Base-by-base conservation (phyloP, 2,113 vertebrate species). In the Callipepla squamata region DNA sequence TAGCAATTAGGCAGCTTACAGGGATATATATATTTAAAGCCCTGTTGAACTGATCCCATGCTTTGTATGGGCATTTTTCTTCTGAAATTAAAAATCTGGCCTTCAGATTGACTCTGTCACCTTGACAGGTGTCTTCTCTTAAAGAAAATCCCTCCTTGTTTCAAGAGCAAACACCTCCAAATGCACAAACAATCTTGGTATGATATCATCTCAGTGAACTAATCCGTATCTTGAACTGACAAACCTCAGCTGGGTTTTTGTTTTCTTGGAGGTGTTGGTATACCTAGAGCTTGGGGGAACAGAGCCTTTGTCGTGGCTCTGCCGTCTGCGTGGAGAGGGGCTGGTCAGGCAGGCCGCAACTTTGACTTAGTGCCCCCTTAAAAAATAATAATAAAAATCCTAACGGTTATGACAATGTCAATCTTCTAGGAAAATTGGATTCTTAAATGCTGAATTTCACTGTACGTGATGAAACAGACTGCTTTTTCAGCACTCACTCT, bases 21-120 rank as follows among this genome's bases (percentile, higher is more conserved):
- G 23, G 51, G 34, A 93, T 88, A 85, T 51, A 74, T 9, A 82
- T 89, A 82, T 68, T 80, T 89, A 58, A 90, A 86, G 51, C 44
- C 53, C 73, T 38, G 7, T 67, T 84, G 42, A 61, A 61, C 22
- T 28, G 55, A 28, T 63, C 62, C 32, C 59, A 34, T 80, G 25
- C 22, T 86, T 89, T 69, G 28, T 80, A 16, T 47, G 42, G 36
- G 12, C 67, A 67, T 91, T 87, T 92, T 91, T 82, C 23, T 77
- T 55, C 67, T 47, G 78, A 45, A 91, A 80, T 67, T 73, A 72
- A 59, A 92, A 77, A 51, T 32, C 6, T 10, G 3, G 13, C 66
- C 65, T 79, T 89, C 4, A 1, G 22, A 66, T 86, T 72, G 87
- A 36, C 28, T 92, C 55, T 89, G n/a, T 62, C 50, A 63, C 61